Base-by-base conservation (phyloP, 2,888 invertebrate species). In the Tinea trinotella region DNA sequence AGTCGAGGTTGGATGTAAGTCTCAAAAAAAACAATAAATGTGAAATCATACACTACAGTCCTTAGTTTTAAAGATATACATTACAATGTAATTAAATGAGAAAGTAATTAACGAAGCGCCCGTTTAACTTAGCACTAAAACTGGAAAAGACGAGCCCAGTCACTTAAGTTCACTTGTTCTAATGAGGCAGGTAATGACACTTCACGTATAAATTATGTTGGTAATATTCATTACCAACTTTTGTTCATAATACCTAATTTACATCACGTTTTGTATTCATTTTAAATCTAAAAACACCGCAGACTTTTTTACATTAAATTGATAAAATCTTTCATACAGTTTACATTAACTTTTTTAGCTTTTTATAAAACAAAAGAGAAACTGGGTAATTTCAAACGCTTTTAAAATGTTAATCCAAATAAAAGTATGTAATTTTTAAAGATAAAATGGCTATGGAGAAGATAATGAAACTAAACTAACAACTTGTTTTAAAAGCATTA, bases 151-250 rank as follows among this genome's bases (percentile, higher is more conserved):
- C 64, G 4, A 24, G 50, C 12, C 10, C 12, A 22, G 12, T 67
- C 65, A 67, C 66, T 66, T 58, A 64, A 69, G 74, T 63, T 64
- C 63, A 67, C 76, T 76, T 65, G 66, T 67, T 71, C 75, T 76
- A 83, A 81, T 81, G 77, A 80, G 76, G 74, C 76, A 74, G 71
- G 71, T 77, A 79, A 79, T 76, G 76, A 76, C 71, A 63, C 71
- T 67, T 62, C 57, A 62, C 64, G n/a, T n/a, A n/a, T n/a, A n/a
- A n/a, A n/a, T n/a, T n/a, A n/a, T n/a, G n/a, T n/a, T n/a, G n/a
- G n/a, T n/a, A n/a, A n/a, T n/a, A n/a, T n/a, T n/a, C n/a, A n/a
- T n/a, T n/a, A n/a, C n/a, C n/a, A n/a, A n/a, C n/a, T n/a, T n/a
- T n/a, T n/a, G n/a, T n/a, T n/a, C n/a, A n/a, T n/a, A n/a, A n/a